phyloP scores from a whole-genome alignment of 1,140 invertebrate genomes.

The Theocolax elegans region DNA sequence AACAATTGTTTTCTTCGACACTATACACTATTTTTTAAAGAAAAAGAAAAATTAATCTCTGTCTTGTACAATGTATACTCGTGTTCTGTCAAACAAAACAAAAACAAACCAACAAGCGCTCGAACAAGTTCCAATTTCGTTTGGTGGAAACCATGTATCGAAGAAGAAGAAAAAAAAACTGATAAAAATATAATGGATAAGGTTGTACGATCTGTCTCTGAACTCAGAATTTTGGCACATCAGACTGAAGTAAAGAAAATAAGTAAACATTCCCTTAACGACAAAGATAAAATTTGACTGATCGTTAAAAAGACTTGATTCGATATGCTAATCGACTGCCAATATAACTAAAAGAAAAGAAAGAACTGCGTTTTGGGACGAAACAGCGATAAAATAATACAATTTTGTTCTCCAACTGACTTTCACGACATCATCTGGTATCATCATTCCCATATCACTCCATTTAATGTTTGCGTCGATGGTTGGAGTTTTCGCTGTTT shows the following conservation, averaged over 20 bases:
- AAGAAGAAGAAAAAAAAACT: too few relatives aligned
- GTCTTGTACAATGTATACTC: too few relatives aligned
- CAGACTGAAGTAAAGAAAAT: conserved; percentile 13
- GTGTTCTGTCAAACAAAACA: too few relatives aligned
- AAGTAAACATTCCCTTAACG: conserved; percentile 47
- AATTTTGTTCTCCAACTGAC: conserved; percentile 47
- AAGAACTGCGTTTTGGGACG: conserved; percentile 4
- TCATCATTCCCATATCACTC: conserved; percentile 59
- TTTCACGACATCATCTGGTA: conserved; percentile 57
- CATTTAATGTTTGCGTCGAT: conserved; percentile 59
- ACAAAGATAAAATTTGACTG: conserved; percentile 39
- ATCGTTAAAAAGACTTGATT: conserved; percentile 40
- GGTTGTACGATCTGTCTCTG: conserved; percentile 19
- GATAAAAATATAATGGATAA: too few relatives aligned
- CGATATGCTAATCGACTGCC: conserved; percentile 48
- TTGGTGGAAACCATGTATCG: too few relatives aligned
- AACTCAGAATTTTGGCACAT: conserved; percentile 19
- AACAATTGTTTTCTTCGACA: too few relatives aligned
- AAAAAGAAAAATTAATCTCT: too few relatives aligned
- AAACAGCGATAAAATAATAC: conserved; percentile 29
- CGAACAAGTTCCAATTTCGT: too few relatives aligned
- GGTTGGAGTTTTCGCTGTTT: conserved; percentile 44
- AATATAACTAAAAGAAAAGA: conserved; percentile 43
- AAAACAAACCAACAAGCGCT: too few relatives aligned
- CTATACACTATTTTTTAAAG: too few relatives aligned